A percentile compares a stretch with the other conserved stretches of the same genome.
Conservation (phyloP, 1,140 invertebrate species). For the Melanaphis sacchari region DNA sequence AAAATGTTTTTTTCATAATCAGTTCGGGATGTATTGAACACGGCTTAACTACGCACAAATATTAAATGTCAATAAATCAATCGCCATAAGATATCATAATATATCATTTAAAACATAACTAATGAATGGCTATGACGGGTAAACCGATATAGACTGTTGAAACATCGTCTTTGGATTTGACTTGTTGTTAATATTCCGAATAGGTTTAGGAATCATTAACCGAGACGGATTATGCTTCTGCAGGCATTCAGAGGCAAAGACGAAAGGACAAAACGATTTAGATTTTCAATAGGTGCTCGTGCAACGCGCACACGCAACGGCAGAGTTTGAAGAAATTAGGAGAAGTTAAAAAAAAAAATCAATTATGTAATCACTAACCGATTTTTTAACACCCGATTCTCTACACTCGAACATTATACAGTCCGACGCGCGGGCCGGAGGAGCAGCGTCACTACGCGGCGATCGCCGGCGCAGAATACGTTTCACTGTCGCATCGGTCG, state of each 20-base stretch:
- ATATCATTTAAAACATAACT: too few relatives aligned
- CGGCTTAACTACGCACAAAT: too few relatives aligned
- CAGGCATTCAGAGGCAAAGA: not conserved
- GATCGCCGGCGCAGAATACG: not conserved
- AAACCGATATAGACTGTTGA: too few relatives aligned
- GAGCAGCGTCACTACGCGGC: not conserved
- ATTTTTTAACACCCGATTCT: not conserved
- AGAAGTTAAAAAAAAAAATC: not conserved
- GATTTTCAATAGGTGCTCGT: not conserved
- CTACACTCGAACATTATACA: too few relatives aligned
- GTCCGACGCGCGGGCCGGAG: too few relatives aligned
- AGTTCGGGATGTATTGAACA: too few relatives aligned
- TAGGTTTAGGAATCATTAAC: not conserved
- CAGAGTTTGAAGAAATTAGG: not conserved
- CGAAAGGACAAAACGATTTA: not conserved
- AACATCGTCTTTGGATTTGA: not conserved
- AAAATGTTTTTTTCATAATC: not conserved
- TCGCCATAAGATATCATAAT: too few relatives aligned
- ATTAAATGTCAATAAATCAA: too few relatives aligned
- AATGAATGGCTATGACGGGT: too few relatives aligned
- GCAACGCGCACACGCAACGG: accelerated
- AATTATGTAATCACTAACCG: not conserved
- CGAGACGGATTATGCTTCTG: not conserved
- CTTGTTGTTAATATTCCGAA: not conserved
- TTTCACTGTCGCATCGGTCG: not conserved